These are phyloP conservation scores for Hirundichthys speculiger DNA, from an alignment of 2,113 vertebrate species.

Conservation along the genomic window DNA sequence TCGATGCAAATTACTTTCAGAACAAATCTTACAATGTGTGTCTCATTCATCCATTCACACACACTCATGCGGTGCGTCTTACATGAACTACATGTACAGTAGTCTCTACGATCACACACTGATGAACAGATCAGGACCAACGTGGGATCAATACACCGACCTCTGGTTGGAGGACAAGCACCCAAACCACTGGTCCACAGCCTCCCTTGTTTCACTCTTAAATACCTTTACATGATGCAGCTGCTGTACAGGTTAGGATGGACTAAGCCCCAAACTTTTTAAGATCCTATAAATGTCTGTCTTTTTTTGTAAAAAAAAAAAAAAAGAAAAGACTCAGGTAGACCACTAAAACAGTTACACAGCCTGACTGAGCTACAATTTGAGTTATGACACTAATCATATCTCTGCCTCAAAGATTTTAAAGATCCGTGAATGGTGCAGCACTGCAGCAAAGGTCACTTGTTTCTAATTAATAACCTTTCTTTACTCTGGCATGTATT, in stretches of 20 bases:
- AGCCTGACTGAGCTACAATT: constrained; percentile 27
- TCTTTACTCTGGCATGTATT: constrained; percentile 27
- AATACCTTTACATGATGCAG: neutral
- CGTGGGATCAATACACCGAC: neutral
- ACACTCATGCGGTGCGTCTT: no score
- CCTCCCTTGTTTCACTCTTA: no score
- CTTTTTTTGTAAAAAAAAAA: no score
- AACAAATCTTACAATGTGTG: no score
- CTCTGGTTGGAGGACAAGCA: neutral
- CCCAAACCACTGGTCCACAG: neutral
- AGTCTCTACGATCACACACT: no score
- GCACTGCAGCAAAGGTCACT: constrained; percentile 67
- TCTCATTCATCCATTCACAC: no score
- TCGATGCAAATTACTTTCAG: no score
- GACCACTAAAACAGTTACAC: constrained; percentile 12
- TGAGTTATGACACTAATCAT: constrained; percentile 64
- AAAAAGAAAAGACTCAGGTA: constrained; percentile 9
- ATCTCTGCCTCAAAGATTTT: constrained; percentile 51
- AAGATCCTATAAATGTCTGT: no score
- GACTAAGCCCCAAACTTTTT: neutral
- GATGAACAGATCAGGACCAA: neutral
- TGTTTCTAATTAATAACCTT: constrained; percentile 66
- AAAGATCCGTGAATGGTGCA: constrained; percentile 40
- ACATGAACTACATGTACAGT: no score
- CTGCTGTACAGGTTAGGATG: neutral